These are phyloP conservation scores for Chloromyia formosa DNA, from an alignment of 2,888 invertebrate genomes.

Conservation along the genomic window DNA sequence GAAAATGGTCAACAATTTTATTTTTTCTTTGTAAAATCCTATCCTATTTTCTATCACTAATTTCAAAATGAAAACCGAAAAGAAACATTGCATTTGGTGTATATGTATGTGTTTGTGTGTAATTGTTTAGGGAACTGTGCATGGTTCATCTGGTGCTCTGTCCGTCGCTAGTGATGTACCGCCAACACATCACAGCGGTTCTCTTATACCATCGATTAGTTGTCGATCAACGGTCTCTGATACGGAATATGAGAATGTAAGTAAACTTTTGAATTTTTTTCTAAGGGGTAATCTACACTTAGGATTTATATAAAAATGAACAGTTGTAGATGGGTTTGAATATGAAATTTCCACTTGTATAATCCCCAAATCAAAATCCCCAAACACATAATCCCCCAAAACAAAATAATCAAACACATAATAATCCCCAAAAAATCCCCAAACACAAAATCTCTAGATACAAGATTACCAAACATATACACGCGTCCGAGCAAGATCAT, in stretches of 20 bases:
- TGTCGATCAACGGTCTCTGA: constrained; percentile 94
- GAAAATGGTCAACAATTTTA: constrained; percentile 42
- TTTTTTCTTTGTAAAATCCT: background rate
- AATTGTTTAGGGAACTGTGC: constrained; percentile 70
- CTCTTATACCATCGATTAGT: constrained; percentile 71
- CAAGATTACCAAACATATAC: no score
- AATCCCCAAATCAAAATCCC: no score
- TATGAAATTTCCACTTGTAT: no score
- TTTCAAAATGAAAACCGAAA: background rate
- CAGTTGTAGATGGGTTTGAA: no score
- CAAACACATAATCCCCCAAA: no score
- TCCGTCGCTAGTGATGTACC: constrained; percentile 65
- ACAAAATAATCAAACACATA: no score
- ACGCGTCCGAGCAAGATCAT: no score
- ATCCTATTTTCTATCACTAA: background rate
- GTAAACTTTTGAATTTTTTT: constrained; percentile 61
- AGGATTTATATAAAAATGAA: no score
- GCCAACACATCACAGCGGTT: constrained; percentile 69
- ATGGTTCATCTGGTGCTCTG: constrained; percentile 70
- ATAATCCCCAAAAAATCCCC: no score
- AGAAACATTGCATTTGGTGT: constrained; percentile 40
- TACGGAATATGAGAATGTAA: constrained; percentile 91
- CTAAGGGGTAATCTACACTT: no score
- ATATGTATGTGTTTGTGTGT: constrained; percentile 57
- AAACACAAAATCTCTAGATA: no score